A percentile compares a stretch with the other conserved stretches of the same genome.
These are phyloP conservation scores for Pollachius pollachius DNA, from an alignment of 2,113 vertebrate species.

Conservation along the genomic window DNA sequence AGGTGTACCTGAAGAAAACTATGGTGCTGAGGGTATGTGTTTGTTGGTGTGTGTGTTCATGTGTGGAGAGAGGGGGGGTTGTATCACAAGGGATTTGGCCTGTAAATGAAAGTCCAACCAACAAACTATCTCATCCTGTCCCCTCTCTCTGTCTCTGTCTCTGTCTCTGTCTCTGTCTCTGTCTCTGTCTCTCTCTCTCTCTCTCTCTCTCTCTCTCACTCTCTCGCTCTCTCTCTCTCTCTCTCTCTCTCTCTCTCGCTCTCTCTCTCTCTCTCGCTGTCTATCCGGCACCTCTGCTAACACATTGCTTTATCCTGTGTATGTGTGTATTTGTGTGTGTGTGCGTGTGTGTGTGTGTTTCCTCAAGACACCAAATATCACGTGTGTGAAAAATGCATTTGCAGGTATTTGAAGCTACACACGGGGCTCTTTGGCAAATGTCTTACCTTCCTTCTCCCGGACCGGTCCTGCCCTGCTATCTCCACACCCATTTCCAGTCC, in stretches of 20 bases:
- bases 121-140: constrained; percentile 1
- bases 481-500: not conserved
- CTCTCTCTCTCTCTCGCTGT: not conserved
- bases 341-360: too few species aligned
- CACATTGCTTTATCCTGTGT: not conserved
- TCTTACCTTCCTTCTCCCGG: not conserved
- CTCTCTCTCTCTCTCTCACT: not conserved
- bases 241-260: not conserved
- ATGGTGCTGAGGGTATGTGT: not conserved
- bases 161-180: not conserved
- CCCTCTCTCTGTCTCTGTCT: not conserved
- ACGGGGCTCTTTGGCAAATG: too few species aligned
- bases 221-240: not conserved
- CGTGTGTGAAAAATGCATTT: too few species aligned
- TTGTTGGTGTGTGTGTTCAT: too few species aligned
- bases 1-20: constrained; percentile 28
- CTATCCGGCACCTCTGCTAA: not conserved
- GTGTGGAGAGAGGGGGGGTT: too few species aligned
- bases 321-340: not conserved
- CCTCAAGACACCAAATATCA: too few species aligned
- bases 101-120: constrained; percentile 36
- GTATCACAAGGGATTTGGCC: constrained; percentile 32
- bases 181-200: not conserved
- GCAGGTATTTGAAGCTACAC: too few species aligned
- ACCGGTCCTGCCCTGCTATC: constrained; percentile 8